A percentile compares a stretch with the other conserved stretches of the same genome.
phyloP scores from a whole-genome alignment of 2,888 invertebrate species.

The Drosophila diplacantha region DNA sequence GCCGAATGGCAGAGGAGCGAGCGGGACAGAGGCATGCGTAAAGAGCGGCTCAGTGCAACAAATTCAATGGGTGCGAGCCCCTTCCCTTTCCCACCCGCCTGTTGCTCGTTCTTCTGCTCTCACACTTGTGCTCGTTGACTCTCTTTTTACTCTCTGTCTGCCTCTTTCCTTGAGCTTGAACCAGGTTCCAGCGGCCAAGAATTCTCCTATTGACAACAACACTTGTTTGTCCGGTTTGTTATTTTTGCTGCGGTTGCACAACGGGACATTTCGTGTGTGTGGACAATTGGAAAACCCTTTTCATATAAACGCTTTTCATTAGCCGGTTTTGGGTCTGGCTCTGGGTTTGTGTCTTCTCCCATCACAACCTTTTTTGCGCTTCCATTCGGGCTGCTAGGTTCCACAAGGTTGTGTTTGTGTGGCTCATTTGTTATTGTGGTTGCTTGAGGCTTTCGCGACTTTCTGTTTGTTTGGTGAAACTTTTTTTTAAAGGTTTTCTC shows the following conservation, averaged over 20 bases:
- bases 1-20: conserved; percentile 36
- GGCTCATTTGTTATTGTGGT: conserved; percentile 20
- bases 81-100: conserved; percentile 18
- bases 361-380: conserved; percentile 37
- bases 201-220: conserved; percentile 39
- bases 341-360: conserved; percentile 23
- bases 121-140: conserved; percentile 4
- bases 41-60: conserved; percentile 61
- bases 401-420: conserved; percentile 31
- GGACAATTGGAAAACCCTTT: conserved; percentile 55
- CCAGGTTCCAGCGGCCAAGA: conserved; percentile 30
- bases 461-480: conserved; percentile 71
- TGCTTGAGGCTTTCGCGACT: conserved; percentile 66
- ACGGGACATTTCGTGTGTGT: conserved; percentile 63
- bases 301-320: conserved; percentile 42
- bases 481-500: conserved; percentile 61
- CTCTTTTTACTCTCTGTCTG: conserved; percentile 6
- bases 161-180: conserved; percentile 43
- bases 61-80: conserved; percentile 45
- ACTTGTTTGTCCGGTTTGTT: conserved; percentile 68
- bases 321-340: conserved; percentile 16
- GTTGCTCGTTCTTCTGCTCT: conserved; percentile 25
- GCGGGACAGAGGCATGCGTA: conserved; percentile 24
- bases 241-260: conserved; percentile 49
- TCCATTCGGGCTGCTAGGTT: conserved; percentile 38